Conservation (phyloP, 2,113 vertebrate genomes). For the Anguilla japonica region DNA sequence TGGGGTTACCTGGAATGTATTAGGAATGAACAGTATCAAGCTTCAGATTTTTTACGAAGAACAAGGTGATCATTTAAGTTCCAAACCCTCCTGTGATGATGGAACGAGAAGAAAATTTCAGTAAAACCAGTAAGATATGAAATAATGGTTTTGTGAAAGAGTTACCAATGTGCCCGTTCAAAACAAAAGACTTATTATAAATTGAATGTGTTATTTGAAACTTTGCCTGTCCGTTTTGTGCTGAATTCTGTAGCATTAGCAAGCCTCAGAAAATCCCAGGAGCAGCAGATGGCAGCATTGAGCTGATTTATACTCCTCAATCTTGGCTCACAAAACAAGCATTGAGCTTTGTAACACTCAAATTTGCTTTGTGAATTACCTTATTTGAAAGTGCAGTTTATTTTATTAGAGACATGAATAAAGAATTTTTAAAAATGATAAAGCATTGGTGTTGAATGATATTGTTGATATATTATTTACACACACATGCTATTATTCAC, state of each 20-base stretch:
- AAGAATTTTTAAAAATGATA: background rate
- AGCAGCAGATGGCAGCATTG: constrained; percentile 8
- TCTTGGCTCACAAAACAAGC: background rate
- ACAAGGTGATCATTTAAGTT: background rate
- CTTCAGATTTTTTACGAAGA: background rate
- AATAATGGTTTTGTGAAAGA: too few relatives aligned
- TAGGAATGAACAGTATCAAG: background rate
- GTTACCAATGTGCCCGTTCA: too few relatives aligned
- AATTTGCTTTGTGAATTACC: background rate
- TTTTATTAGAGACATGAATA: background rate
- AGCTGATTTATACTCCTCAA: constrained; percentile 4
- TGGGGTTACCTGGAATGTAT: background rate
- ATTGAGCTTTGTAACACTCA: background rate
- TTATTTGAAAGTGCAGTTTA: background rate
- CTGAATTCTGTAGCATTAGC: too few relatives aligned
- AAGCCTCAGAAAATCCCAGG: too few relatives aligned
- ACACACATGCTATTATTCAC: background rate
- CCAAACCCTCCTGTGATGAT: too few relatives aligned
- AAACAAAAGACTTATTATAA: too few relatives aligned
- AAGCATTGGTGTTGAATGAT: background rate
- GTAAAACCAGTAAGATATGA: too few relatives aligned
- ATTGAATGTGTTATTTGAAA: too few relatives aligned
- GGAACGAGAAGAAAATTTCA: background rate
- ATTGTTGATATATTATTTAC: too few relatives aligned
- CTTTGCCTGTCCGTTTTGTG: too few relatives aligned